Percentiles rank a stretch among this genome's conserved stretches.
Conservation (phyloP, 2,888 invertebrate genomes). For the Alviniconcha strummeri region DNA sequence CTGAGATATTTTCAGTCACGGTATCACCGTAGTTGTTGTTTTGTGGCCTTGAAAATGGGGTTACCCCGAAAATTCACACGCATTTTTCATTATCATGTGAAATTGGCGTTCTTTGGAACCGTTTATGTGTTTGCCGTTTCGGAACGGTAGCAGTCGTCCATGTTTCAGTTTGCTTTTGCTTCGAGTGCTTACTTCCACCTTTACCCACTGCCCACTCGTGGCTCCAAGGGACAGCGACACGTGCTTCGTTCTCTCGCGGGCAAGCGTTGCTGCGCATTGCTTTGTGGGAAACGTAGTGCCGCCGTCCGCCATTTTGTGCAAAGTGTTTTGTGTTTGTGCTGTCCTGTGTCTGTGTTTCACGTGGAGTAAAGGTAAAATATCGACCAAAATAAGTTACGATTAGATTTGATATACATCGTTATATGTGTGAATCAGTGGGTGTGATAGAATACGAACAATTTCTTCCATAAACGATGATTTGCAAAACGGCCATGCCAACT, state of each 20-base stretch:
- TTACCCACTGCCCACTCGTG: slow-evolving; percentile 17
- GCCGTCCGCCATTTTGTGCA: slow-evolving; percentile 61
- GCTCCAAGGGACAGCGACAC: background rate
- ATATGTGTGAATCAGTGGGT: background rate
- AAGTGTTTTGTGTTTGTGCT: slow-evolving; percentile 64
- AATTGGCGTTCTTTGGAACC: background rate
- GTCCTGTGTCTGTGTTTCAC: slow-evolving; percentile 66
- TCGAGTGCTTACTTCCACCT: too few relatives aligned
- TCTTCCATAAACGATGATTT: background rate
- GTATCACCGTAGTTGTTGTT: too few relatives aligned
- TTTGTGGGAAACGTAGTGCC: slow-evolving; percentile 40
- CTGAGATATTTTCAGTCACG: too few relatives aligned
- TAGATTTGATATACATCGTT: background rate
- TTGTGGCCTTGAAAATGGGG: too few relatives aligned
- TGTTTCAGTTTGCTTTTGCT: too few relatives aligned
- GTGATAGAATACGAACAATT: background rate
- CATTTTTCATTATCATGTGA: background rate
- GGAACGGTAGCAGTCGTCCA: too few relatives aligned
- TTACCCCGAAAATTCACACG: too few relatives aligned
- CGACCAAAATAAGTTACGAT: background rate
- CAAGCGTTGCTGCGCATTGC: slow-evolving; percentile 33
- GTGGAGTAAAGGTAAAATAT: slow-evolving; percentile 58
- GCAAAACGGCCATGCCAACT: slow-evolving; percentile 1
- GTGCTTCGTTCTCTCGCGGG: slow-evolving; percentile 31
- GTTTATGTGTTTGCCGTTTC: too few relatives aligned